Percentiles rank a stretch among this genome's conserved stretches.
Conservation (phyloP, 2,797 vertebrate species). For the Carcharodon carcharias region DNA sequence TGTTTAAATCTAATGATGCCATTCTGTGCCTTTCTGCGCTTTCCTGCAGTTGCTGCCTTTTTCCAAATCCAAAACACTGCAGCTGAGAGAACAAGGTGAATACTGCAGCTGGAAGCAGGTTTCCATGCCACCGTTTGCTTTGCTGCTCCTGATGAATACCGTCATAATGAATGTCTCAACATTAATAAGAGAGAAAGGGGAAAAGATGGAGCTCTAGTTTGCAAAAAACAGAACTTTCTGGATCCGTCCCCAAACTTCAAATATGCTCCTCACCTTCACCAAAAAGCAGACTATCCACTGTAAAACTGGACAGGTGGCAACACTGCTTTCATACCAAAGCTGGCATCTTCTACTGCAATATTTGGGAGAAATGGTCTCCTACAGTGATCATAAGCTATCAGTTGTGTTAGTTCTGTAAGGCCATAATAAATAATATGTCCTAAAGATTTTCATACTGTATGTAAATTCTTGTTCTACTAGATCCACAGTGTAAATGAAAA, state of each 20-base stretch:
- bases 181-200: not conserved
- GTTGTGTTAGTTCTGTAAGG: not conserved
- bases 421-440: not conserved
- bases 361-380: not conserved
- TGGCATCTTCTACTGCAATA: not conserved
- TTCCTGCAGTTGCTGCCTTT: not conserved
- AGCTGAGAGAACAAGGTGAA: not conserved
- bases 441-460: no score
- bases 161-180: not conserved
- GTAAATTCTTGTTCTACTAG: no score
- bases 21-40: not conserved
- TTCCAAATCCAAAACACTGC: not conserved
- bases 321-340: not conserved
- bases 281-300: not conserved
- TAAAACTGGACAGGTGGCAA: not conserved
- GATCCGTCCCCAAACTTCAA: no score
- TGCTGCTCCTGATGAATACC: not conserved
- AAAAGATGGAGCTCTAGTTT: not conserved
- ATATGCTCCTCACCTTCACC: not conserved
- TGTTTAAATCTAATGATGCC: not conserved
- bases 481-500: no score
- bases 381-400: not conserved
- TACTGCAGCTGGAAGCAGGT: not conserved
- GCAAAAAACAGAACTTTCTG: not conserved
- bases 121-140: not conserved